Evolutionary conservation across 2,888 invertebrate genomes (phyloP), one percentile per base, ranked within the genome.

Genomic region (Drosophila borealis): DNA sequence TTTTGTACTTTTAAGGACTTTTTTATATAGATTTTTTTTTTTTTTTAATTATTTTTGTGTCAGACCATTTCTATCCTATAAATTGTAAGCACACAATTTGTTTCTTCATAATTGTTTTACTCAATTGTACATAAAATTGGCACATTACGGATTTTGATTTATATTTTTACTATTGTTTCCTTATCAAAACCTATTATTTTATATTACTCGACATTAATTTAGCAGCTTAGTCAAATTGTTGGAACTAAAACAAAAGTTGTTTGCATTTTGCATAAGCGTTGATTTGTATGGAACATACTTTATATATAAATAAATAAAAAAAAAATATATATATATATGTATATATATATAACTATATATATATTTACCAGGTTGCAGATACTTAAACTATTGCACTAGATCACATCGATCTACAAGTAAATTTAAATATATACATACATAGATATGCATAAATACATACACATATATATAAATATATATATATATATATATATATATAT

Each of bases 151-250:
- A 60, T 70, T 60, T 17, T 45, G 8, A 41, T 50, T 55, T 50
- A 29, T 19, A 48, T 57, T 17, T 39, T 61, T 48, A 1, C 10
- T 25, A 25, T 48, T 33, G 37, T 49, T 56, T 70, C 50, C 57
- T 46, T 62, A 59, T 44, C 9, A 13, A 42, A 37, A 33, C 36
- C 46, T 45, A 41, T 36, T 39, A 36, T 21, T 17, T 45, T 46
- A 39, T 54, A 48, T 51, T 25, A 39, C 50, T 57, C 46, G 14
- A 55, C 45, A 29, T 29, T 29, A 29, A 29, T 65, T 74, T 67
- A 69, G 81, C 73, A 65, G 66, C 74, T 81, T 61, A 84, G 84
- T 84, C 81, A 84, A 77, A 81, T 84, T 84, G 81, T 79, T 81
- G 72, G 57, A 72, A 59, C n/a, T 33, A 49, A 56, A 48, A 14